Evolutionary conservation across 2,888 invertebrate genomes (phyloP), one percentile per base, ranked within the genome.

Genomic region (Coecobrya sp.): DNA sequence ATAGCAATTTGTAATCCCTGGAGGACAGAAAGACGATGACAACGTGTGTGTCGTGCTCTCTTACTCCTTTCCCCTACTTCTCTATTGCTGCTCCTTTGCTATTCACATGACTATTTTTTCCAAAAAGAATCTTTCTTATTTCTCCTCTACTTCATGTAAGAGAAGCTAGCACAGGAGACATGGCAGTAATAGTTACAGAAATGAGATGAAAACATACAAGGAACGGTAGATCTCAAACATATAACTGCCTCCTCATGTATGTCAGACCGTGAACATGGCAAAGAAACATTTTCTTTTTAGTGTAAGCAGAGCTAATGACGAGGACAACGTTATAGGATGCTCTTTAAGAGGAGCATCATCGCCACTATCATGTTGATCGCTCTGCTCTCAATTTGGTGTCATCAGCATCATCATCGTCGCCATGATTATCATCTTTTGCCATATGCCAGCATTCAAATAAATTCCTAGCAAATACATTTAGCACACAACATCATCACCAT

Each of bases 1-100:
- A 90, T 90, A 90, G 90, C 85, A 90, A 85, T 85, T 90, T 90
- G 90, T 90, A 90, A 73, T 90, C 79, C 86, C 86, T 79, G 11
- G 85, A 85, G 76, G 86, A 89, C 36, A 73, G 68, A 36, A 86
- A 70, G 84, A 85, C 85, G 89, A 76, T 81, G 81, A 81, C 81
- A 81, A 81, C 81, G 81, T 81, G 81, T 81, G 81, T 81, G 13
- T 16, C 55, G 81, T 81, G 13, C 42, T n/a, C 49, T 76, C n/a
- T 13, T 49, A 49, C 76, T 25, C 76, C 5, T 19, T 73, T 5
- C n/a, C 13, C 42, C 10, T 76, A 11, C 13, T 49, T 11, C 76
- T 68, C 22, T 55, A 8, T 27, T 25, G 79, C 19, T 52, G 52
- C 27, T 13, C 25, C 52, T 52, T 42, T 36, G 5, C 55, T 7